Conservation (phyloP, 2,888 invertebrate species). For the Agrochola lychnidis region DNA sequence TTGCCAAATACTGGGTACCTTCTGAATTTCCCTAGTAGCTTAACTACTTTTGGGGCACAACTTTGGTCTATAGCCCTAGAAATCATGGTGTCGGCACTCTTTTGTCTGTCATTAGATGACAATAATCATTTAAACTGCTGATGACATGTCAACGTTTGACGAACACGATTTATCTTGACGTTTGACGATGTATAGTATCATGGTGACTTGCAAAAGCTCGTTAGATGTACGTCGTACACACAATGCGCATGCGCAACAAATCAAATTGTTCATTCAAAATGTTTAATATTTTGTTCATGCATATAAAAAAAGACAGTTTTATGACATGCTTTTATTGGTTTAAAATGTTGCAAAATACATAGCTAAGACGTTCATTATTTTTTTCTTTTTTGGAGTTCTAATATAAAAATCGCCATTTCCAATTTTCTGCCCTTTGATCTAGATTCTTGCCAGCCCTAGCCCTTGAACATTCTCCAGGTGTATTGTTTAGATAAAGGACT, state of each 20-base stretch:
- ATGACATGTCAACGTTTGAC: not conserved
- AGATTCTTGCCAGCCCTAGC: constrained; percentile 37
- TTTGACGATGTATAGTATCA: constrained; percentile 1
- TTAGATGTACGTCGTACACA: not conserved
- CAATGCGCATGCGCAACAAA: not conserved
- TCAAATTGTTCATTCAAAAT: constrained; percentile 5
- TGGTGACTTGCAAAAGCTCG: constrained; percentile 28
- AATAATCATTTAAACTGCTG: constrained; percentile 1
- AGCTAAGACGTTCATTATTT: too few relatives aligned
- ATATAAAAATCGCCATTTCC: not conserved
- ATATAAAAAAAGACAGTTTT: not conserved
- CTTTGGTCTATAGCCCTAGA: not conserved
- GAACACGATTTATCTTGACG: not conserved
- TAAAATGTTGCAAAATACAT: constrained; percentile 5
- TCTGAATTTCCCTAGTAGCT: not conserved
- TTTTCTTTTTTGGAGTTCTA: not conserved
- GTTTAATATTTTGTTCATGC: constrained; percentile 11
- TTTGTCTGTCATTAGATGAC: too few relatives aligned
- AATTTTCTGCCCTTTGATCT: not conserved
- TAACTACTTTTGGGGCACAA: not conserved
- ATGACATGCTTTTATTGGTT: not conserved
- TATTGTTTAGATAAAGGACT: constrained; percentile 63
- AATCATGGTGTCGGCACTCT: not conserved
- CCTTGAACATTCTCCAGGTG: constrained; percentile 30
- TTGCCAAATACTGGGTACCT: constrained; percentile 21